These are phyloP conservation scores for Hoplostethus mediterraneus DNA, from an alignment of 2,797 vertebrate genomes.

Conservation along the genomic window DNA sequence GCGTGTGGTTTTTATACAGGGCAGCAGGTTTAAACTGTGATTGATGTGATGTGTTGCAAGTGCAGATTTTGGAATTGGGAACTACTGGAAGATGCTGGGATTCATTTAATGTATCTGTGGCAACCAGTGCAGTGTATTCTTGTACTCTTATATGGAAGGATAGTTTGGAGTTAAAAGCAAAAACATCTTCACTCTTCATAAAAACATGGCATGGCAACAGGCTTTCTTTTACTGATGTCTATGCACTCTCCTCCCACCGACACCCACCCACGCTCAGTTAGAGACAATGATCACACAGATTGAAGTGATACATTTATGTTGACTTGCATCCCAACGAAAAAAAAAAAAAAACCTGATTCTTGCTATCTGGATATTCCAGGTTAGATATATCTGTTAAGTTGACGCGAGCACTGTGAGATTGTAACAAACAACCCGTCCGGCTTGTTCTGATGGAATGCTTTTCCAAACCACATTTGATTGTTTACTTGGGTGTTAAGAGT, in stretches of 20 bases:
- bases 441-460: conserved; percentile 51
- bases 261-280: conserved; percentile 54
- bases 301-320: conserved; percentile 62
- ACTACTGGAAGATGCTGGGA: background rate
- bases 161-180: conserved; percentile 20
- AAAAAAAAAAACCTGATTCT: conserved; percentile 43
- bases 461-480: conserved; percentile 35
- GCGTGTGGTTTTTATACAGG: conserved; percentile 30
- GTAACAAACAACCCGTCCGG: conserved; percentile 35
- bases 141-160: conserved; percentile 6
- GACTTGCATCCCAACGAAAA: conserved; percentile 58
- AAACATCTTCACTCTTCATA: conserved; percentile 19
- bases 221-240: conserved; percentile 30
- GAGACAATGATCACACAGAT: conserved; percentile 55
- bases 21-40: background rate
- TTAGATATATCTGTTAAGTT: conserved; percentile 36
- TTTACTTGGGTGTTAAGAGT: conserved; percentile 37
- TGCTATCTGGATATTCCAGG: conserved; percentile 32
- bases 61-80: background rate
- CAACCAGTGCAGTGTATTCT: background rate
- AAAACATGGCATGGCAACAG: conserved; percentile 1
- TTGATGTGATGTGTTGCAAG: conserved; percentile 7
- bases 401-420: background rate
- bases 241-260: conserved; percentile 58
- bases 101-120: background rate